A percentile compares a stretch with the other conserved stretches of the same genome.
These are phyloP conservation scores for Epicampocera succincta DNA, from an alignment of 2,888 invertebrate species.

Conservation along the genomic window DNA sequence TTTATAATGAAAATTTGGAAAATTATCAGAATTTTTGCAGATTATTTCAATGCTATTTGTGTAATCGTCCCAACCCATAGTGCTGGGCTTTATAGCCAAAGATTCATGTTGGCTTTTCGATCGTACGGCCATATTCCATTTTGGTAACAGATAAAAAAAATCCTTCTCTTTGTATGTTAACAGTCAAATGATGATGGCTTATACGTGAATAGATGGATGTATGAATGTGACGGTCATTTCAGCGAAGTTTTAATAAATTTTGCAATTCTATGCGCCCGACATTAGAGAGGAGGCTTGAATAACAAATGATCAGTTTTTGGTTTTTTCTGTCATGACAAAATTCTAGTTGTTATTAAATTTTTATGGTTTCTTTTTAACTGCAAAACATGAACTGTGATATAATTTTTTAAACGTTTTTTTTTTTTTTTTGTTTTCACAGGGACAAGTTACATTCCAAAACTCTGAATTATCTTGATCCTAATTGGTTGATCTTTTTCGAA, in stretches of 20 bases:
- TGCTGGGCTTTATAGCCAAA: slow-evolving; percentile 31
- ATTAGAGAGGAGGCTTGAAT: slow-evolving; percentile 65
- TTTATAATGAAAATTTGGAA: no score
- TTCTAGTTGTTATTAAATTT: slow-evolving; percentile 72
- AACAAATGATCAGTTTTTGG: slow-evolving; percentile 75
- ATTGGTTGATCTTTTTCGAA: no score
- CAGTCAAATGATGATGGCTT: slow-evolving; percentile 32
- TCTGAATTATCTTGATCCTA: no score
- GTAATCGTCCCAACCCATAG: no score
- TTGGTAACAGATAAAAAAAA: no score
- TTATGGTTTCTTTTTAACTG: slow-evolving; percentile 38
- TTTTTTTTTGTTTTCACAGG: no score
- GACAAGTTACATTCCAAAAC: no score
- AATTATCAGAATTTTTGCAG: no score
- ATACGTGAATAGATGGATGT: slow-evolving; percentile 34
- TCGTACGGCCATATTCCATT: no score
- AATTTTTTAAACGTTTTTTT: no score
- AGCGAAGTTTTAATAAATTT: slow-evolving; percentile 67
- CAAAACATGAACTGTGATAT: slow-evolving; percentile 59
- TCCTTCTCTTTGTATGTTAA: no score
- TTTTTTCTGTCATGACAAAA: slow-evolving; percentile 77
- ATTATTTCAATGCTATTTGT: no score
- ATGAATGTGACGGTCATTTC: slow-evolving; percentile 65
- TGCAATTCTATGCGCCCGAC: slow-evolving; percentile 50
- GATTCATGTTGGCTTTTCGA: slow-evolving; percentile 38